phyloP scores from a whole-genome alignment of 2,888 invertebrate genomes.

The Idaea aversata region DNA sequence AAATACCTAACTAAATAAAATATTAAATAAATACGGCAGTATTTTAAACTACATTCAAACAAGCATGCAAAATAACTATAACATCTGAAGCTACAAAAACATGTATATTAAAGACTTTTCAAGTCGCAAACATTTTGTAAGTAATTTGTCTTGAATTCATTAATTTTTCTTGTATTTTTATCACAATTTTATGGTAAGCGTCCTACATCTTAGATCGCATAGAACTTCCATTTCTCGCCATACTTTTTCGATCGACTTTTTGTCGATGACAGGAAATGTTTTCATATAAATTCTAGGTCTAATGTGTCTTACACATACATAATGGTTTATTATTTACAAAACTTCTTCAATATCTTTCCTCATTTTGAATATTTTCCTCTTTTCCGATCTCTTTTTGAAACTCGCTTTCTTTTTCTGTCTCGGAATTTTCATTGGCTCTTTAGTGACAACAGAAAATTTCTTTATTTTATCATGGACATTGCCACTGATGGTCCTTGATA shows the following conservation, averaged over 20 bases:
- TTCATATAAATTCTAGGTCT: neutral
- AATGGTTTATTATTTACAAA: slow-evolving; percentile 37
- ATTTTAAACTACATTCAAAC: slow-evolving; percentile 6
- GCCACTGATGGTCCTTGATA: slow-evolving; percentile 53
- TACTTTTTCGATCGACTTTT: neutral
- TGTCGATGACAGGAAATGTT: too few relatives aligned
- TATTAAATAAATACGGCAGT: slow-evolving; percentile 43
- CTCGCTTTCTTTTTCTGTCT: slow-evolving; percentile 58
- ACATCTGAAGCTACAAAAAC: slow-evolving; percentile 30
- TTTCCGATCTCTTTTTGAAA: slow-evolving; percentile 58
- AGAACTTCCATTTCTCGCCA: neutral
- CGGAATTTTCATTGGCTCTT: slow-evolving; percentile 52
- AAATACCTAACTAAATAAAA: slow-evolving; percentile 14
- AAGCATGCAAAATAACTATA: slow-evolving; percentile 35
- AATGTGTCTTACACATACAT: neutral
- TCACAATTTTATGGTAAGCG: too few relatives aligned
- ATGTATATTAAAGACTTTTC: too few relatives aligned
- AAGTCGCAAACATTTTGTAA: neutral
- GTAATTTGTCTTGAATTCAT: neutral
- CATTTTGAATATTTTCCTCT: slow-evolving; percentile 60
- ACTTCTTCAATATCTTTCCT: slow-evolving; percentile 69
- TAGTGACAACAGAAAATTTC: slow-evolving; percentile 57
- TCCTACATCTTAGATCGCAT: neutral
- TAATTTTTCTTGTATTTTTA: neutral
- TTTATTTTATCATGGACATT: slow-evolving; percentile 73